Conservation (phyloP, 1,140 invertebrate genomes). For the Adelges cooleyi region DNA sequence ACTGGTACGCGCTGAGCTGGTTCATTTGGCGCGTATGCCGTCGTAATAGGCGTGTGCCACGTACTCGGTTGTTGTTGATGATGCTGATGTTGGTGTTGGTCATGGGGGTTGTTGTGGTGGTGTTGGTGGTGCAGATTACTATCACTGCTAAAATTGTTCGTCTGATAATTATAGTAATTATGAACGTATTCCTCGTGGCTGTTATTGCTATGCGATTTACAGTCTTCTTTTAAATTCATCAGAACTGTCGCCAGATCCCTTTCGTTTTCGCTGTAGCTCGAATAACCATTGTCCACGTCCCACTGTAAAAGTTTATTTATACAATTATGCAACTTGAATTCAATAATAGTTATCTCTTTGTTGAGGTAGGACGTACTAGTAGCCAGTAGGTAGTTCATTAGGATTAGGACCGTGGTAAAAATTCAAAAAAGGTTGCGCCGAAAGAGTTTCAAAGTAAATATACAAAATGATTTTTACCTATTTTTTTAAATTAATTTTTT, state of each 20-base stretch:
- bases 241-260: slow-evolving; percentile 5
- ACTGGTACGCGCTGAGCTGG: neutral
- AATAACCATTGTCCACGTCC: neutral
- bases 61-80: neutral
- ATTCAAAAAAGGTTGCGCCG: no score
- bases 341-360: no score
- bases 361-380: no score
- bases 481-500: no score
- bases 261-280: slow-evolving; percentile 13
- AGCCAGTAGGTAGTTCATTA: no score
- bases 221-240: slow-evolving; percentile 17
- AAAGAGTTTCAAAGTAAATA: no score
- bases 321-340: no score
- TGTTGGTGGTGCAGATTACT: neutral
- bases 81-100: neutral
- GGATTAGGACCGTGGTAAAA: no score
- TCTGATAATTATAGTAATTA: neutral
- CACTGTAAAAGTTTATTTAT: neutral
- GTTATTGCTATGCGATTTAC: neutral
- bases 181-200: neutral
- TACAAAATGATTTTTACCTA: no score
- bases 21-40: neutral
- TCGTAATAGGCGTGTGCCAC: neutral
- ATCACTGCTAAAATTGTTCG: neutral
- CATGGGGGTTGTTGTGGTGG: neutral